Conservation (phyloP, 1,140 invertebrate species). For the Drosophila subobscura region DNA sequence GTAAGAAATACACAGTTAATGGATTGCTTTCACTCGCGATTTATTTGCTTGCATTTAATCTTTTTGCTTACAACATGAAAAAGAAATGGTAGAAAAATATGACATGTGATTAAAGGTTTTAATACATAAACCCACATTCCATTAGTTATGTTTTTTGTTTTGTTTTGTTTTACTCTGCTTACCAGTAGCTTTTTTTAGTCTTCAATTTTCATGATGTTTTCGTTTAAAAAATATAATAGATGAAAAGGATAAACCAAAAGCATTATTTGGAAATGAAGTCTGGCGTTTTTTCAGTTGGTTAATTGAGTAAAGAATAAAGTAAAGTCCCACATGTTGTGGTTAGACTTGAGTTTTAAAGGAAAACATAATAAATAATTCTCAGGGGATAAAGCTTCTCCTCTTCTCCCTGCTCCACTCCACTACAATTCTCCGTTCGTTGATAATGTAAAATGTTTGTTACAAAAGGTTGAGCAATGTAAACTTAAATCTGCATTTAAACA, state of each 20-base stretch:
- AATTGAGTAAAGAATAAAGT: constrained; percentile 40
- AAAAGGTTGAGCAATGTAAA: constrained; percentile 47
- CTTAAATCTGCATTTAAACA: constrained; percentile 33
- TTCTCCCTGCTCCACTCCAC: constrained; percentile 19
- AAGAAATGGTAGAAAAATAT: constrained; percentile 81
- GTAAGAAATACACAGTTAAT: constrained; percentile 28
- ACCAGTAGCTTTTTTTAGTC: constrained; percentile 48
- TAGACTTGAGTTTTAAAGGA: constrained; percentile 18
- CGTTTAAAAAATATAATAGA: constrained; percentile 25
- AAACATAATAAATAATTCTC: constrained; percentile 43
- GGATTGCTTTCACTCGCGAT: constrained; percentile 28
- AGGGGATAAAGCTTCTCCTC: constrained; percentile 3
- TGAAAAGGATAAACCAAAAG: constrained; percentile 14
- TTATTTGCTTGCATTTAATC: constrained; percentile 39
- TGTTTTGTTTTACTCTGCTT: no score
- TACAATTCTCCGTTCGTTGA: constrained; percentile 33
- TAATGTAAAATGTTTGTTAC: constrained; percentile 53
- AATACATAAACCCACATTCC: constrained; percentile 63
- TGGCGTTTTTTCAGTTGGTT: constrained; percentile 29
- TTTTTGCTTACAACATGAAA: constrained; percentile 76
- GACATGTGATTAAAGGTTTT: constrained; percentile 61
- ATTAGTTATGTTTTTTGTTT: constrained; percentile 42
- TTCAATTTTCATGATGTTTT: constrained; percentile 50
- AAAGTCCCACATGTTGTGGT: background rate
- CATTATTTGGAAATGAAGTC: constrained; percentile 8